Base-by-base conservation (phyloP, 2,113 vertebrate species). In the Benitochromis conjunctus region DNA sequence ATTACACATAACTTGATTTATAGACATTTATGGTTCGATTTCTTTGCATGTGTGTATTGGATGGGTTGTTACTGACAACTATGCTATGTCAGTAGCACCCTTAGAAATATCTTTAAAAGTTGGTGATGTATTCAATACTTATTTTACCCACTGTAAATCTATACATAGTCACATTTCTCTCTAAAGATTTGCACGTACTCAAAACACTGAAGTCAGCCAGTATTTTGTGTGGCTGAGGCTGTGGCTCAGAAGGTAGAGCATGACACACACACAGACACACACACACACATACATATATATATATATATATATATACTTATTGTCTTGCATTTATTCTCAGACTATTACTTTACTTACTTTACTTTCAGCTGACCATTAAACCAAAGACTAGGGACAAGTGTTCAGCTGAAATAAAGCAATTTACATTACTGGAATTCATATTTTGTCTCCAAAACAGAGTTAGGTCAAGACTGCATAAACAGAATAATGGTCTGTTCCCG, bases 121-220 rank as follows among this genome's bases (percentile, higher is more conserved):
- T 56, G 21, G 54, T 24, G 54, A 24, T 13, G 54, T 56, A 21
- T 24, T 56, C 54, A 56, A 56, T 56, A 13, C 21, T 56, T 56
- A 56, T 24, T 56, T 56, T 0, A 56, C 2, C 54, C 6, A 24
- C 54, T 24, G 54, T 56, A 24, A 24, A 56, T 56, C 11, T 56
- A 56, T 13, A 12, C 54, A 56, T 24, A 7, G 12, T 56, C 0
- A 5, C 4, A n/a, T 24, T 12, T 56, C n/a, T 0, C 55, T 56
- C 55, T 56, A 56, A 26, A 56, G 55, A 56, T 56, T 56, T 56
- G 2, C 21, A 26, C 13, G 0, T 56, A 7, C 21, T 56, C 21
- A 56, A 56, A 56, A 56, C 54, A 56, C 54, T 56, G 24, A 56
- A 56, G 54, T 0, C 54, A 56, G 21, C 24, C 21, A 24, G 54